Base-by-base conservation (phyloP, 2,888 invertebrate species). In the Dysmachus trigonus region DNA sequence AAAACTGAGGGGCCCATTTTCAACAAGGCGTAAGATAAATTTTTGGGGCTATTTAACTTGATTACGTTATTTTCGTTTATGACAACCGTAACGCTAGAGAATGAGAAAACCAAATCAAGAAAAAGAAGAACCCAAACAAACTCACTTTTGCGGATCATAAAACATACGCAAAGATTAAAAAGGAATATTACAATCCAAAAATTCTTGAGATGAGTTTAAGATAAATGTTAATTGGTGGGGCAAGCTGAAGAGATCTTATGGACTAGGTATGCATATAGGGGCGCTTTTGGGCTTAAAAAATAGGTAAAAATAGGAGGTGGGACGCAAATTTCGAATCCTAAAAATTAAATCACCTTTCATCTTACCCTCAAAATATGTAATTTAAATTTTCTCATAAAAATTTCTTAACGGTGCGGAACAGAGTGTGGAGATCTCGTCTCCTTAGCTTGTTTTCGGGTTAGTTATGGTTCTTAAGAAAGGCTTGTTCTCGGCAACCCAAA, bases 21-120 rank as follows among this genome's bases (percentile, higher is more conserved):
- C 22, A 76, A 27, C 76, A 76, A 18, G 41, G 38, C 35, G 41
- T 38, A 41, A 76, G 35, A 74, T 31, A 35, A 76, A 76, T 76
- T 76, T 76, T 76, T 76, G 38, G 47, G 76, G 76, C 76, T 76
- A 76, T 76, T 76, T 76, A 76, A 76, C 76, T 76, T 76, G 76
- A 76, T 76, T 76, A 76, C 76, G 38, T 76, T 41, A 76, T 76
- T 76, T 41, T 38, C 76, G 18, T 76, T 76, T 76, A 76, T 38
- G 76, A 76, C 18, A 38, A 35, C 27, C 41, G 76, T 76, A 76
- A 76, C 35, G 41, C 7, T 18, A 10, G 8, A 76, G 22, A 47
- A 47, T 47, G 15, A 47, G n/a, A 47, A 47, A 47, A 47, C 47
- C 47, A 47, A 47, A 47, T 47, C 47, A 47, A 47, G 47, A 47